A percentile compares a stretch with the other conserved stretches of the same genome.
These are phyloP conservation scores for Mythimna vitellina DNA, from an alignment of 2,888 invertebrate genomes.

Conservation along the genomic window DNA sequence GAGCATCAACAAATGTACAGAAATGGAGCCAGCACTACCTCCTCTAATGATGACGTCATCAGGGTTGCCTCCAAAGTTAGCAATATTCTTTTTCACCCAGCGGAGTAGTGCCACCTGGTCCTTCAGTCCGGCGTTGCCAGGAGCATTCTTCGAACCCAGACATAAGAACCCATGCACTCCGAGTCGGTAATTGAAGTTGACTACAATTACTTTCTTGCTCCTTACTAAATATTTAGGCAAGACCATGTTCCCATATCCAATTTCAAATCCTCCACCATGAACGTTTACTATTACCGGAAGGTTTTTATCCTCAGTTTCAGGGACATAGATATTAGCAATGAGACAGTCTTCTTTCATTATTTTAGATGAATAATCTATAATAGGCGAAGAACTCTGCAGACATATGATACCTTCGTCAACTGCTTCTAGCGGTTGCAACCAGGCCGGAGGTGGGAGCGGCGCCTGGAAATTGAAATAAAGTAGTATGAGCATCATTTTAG, in stretches of 20 bases:
- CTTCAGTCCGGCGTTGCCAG: slow-evolving; percentile 76
- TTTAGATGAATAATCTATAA: slow-evolving; percentile 12
- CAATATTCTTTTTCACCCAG: slow-evolving; percentile 75
- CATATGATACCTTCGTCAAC: slow-evolving; percentile 66
- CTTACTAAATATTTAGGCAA: slow-evolving; percentile 58
- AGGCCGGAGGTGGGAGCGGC: slow-evolving; percentile 71
- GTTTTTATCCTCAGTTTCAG: slow-evolving; percentile 71
- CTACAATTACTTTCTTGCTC: slow-evolving; percentile 64
- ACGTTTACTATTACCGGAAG: slow-evolving; percentile 69
- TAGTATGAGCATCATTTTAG: slow-evolving; percentile 13
- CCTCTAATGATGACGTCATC: slow-evolving; percentile 72
- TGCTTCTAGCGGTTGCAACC: slow-evolving; percentile 68
- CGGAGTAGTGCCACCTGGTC: slow-evolving; percentile 72
- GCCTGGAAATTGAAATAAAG: slow-evolving; percentile 60
- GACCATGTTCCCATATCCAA: slow-evolving; percentile 60
- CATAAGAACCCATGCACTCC: slow-evolving; percentile 71
- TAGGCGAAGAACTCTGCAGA: slow-evolving; percentile 54
- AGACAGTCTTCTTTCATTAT: slow-evolving; percentile 76
- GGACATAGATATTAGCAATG: slow-evolving; percentile 77
- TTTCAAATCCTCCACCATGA: slow-evolving; percentile 72
- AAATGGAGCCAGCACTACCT: slow-evolving; percentile 70
- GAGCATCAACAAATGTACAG: slow-evolving; percentile 69
- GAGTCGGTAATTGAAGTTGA: slow-evolving; percentile 72
- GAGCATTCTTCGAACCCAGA: slow-evolving; percentile 67
- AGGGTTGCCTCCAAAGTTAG: slow-evolving; percentile 74